Percentiles rank a stretch among this genome's conserved stretches.
phyloP scores from a whole-genome alignment of 2,113 vertebrate species.

The Ellobius talpinus region DNA sequence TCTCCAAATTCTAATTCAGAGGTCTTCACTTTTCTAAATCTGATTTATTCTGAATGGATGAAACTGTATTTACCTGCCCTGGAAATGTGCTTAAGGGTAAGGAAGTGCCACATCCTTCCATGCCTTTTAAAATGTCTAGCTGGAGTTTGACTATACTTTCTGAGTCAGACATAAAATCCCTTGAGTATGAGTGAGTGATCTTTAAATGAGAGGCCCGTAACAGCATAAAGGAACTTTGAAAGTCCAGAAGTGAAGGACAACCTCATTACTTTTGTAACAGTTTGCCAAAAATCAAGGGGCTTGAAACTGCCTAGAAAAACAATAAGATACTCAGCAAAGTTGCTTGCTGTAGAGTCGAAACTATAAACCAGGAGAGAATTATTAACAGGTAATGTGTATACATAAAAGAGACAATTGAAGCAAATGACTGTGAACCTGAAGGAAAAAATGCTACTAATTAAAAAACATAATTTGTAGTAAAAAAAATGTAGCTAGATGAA shows the following conservation, averaged over 20 bases:
- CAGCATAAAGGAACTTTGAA: slow-evolving; percentile 37
- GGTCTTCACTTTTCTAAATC: slow-evolving; percentile 1
- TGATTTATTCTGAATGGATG: slow-evolving; percentile 17
- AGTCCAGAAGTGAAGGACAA: slow-evolving; percentile 61
- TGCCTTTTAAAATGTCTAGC: not conserved
- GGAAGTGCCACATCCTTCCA: not conserved
- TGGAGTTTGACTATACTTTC: not conserved
- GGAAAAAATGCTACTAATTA: not conserved
- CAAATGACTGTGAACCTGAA: slow-evolving; percentile 55
- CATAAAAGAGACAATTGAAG: slow-evolving; percentile 41
- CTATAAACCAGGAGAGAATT: slow-evolving; percentile 62
- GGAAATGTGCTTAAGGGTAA: not conserved
- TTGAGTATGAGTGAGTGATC: slow-evolving; percentile 39
- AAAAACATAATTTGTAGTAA: not conserved
- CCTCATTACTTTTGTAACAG: slow-evolving; percentile 70
- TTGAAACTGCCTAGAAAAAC: slow-evolving; percentile 46
- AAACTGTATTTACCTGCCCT: not conserved
- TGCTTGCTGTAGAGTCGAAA: slow-evolving; percentile 46
- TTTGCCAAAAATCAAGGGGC: slow-evolving; percentile 47
- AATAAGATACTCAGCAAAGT: slow-evolving; percentile 56
- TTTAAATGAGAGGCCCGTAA: slow-evolving; percentile 15
- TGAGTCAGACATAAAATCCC: slow-evolving; percentile 49
- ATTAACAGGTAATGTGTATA: slow-evolving; percentile 34
- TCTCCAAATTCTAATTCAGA: not conserved
- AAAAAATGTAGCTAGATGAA: not conserved